Percentiles rank a stretch among this genome's conserved stretches.
Conservation (phyloP, 2,113 vertebrate species). For the Cacatua alba region DNA sequence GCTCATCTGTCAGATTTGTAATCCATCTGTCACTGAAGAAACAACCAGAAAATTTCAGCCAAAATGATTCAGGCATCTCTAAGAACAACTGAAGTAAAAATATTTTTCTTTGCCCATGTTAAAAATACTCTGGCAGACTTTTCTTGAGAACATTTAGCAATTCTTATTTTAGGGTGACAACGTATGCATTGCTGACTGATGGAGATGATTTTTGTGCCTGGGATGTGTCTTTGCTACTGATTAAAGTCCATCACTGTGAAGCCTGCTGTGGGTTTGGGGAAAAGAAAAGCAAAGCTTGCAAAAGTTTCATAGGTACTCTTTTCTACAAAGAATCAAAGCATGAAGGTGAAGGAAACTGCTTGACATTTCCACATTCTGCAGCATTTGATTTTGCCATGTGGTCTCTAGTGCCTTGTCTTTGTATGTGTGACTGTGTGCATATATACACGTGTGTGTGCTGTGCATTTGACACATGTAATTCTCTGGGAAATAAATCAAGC, state of each 20-base stretch:
- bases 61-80: slow-evolving; percentile 33
- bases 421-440: neutral
- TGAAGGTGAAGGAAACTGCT: neutral
- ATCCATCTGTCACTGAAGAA: slow-evolving; percentile 37
- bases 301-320: neutral
- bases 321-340: neutral
- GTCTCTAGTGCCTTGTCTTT: neutral
- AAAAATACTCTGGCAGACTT: slow-evolving; percentile 22
- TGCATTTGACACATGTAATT: neutral
- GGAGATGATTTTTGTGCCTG: neutral
- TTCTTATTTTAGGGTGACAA: neutral
- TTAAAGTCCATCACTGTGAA: neutral
- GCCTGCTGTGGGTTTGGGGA: neutral
- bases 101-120: slow-evolving; percentile 3
- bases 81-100: slow-evolving; percentile 11
- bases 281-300: neutral
- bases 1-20: slow-evolving; percentile 19
- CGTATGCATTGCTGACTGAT: neutral
- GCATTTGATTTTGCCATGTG: neutral
- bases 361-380: neutral
- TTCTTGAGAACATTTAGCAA: neutral
- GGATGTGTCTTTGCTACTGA: neutral
- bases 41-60: neutral
- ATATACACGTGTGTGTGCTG: fast-evolving
- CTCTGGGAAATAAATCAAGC: neutral